Percentiles rank a stretch among this genome's conserved stretches.
These are phyloP conservation scores for Campoletis raptor DNA, from an alignment of 2,888 invertebrate genomes.

Conservation along the genomic window DNA sequence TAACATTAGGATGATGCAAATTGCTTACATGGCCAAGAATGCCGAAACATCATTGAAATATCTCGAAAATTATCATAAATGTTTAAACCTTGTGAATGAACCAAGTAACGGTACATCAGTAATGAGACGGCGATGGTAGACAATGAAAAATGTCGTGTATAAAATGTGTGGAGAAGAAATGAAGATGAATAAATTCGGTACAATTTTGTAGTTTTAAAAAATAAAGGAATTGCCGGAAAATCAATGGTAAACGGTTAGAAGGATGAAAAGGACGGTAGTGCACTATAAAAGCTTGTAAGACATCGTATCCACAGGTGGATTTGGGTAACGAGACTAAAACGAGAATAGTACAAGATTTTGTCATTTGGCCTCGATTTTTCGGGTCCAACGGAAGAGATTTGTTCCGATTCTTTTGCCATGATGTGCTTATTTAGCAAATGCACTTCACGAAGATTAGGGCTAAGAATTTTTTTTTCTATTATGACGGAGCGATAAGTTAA, in stretches of 20 bases:
- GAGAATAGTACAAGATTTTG: constrained; percentile 31
- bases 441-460: constrained; percentile 29
- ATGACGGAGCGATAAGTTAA: constrained; percentile 83
- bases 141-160: neutral
- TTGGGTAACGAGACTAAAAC: constrained; percentile 59
- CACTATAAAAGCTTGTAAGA: constrained; percentile 11
- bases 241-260: neutral
- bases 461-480: constrained; percentile 74
- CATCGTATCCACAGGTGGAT: constrained; percentile 52
- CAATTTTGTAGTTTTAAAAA: neutral
- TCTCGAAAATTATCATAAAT: too few relatives aligned
- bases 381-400: neutral
- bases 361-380: constrained; percentile 21
- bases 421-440: constrained; percentile 50
- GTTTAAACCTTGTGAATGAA: too few relatives aligned
- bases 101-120: too few relatives aligned
- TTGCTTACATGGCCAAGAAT: too few relatives aligned
- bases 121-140: too few relatives aligned
- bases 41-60: too few relatives aligned
- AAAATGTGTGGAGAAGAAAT: neutral
- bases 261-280: neutral
- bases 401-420: constrained; percentile 5
- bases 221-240: neutral
- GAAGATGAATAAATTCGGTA: neutral
- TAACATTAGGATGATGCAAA: too few relatives aligned